These are phyloP conservation scores for Tylochromis polylepis DNA, from an alignment of 2,113 vertebrate genomes.

Conservation along the genomic window DNA sequence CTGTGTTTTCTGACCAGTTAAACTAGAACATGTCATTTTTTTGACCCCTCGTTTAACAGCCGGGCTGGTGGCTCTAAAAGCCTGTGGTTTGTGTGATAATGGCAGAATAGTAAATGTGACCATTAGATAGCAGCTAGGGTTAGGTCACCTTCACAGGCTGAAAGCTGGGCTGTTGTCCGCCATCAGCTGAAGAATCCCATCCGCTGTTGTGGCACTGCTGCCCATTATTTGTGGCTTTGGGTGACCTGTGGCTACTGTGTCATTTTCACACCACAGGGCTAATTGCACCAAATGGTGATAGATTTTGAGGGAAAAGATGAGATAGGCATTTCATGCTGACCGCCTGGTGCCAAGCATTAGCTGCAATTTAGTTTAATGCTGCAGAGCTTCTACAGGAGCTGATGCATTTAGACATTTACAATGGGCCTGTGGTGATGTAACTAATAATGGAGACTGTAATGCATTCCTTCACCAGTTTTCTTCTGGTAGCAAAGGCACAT, in stretches of 20 bases:
- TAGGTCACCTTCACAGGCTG: conserved; percentile 45
- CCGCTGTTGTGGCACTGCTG: neutral
- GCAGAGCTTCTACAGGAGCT: conserved; percentile 2
- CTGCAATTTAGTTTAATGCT: conserved; percentile 41
- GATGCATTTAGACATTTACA: conserved; percentile 29
- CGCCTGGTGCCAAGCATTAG: conserved; percentile 38
- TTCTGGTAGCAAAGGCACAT: neutral
- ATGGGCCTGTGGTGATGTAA: conserved; percentile 6
- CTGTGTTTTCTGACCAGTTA: conserved; percentile 1
- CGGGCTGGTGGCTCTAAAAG: conserved; percentile 9
- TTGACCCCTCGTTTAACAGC: neutral
- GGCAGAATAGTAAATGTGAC: conserved; percentile 5
- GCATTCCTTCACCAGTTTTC: neutral
- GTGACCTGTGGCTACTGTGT: conserved; percentile 45
- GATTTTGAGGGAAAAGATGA: conserved; percentile 17
- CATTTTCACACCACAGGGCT: conserved; percentile 57
- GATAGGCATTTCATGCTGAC: neutral
- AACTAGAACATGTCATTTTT: neutral
- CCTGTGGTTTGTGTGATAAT: conserved; percentile 24
- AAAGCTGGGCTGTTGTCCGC: conserved; percentile 33
- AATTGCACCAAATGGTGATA: conserved; percentile 57
- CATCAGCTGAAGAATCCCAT: conserved; percentile 8
- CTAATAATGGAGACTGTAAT: neutral
- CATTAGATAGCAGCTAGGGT: conserved; percentile 21
- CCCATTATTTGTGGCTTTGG: conserved; percentile 43